phyloP scores from a whole-genome alignment of 2,797 vertebrate genomes.

The Etheostoma perlongum region DNA sequence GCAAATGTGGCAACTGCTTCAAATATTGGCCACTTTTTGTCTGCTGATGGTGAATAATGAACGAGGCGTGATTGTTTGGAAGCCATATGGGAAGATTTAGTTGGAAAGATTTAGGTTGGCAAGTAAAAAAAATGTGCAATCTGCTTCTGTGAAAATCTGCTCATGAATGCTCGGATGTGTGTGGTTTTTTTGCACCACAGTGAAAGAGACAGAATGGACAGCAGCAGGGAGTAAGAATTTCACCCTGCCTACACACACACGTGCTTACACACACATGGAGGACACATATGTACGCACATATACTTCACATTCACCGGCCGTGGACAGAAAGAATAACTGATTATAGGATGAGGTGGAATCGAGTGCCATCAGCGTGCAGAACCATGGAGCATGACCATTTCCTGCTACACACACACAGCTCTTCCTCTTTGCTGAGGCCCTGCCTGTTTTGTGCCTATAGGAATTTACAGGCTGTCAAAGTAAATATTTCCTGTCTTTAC shows the following conservation, averaged over 20 bases:
- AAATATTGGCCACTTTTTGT: conserved; percentile 42
- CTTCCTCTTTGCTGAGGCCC: conserved; percentile 8
- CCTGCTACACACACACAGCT: conserved; percentile 19
- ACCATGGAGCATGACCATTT: conserved; percentile 36
- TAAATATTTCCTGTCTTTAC: conserved; percentile 33
- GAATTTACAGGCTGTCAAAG: conserved; percentile 56
- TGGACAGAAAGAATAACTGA: conserved; percentile 33
- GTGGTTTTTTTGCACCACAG: conserved; percentile 27
- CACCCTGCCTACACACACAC: conserved; percentile 48
- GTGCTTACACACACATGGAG: conserved; percentile 29
- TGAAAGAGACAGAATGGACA: conserved; percentile 70
- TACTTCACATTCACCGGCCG: conserved; percentile 29
- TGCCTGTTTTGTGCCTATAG: conserved; percentile 18
- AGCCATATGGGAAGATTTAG: conserved; percentile 66
- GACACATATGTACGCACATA: conserved; percentile 34
- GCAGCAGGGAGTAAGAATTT: conserved; percentile 64
- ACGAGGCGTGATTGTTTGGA: conserved; percentile 43
- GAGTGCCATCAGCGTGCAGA: conserved; percentile 29
- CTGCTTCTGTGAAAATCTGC: conserved; percentile 61
- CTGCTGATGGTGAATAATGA: conserved; percentile 61
- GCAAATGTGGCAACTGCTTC: conserved; percentile 47
- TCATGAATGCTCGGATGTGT: conserved; percentile 38
- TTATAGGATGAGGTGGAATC: conserved; percentile 47
- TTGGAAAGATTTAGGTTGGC: conserved; percentile 52
- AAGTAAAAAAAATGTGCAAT: conserved; percentile 57